Conservation (phyloP, 2,113 vertebrate genomes). For the Tichodroma muraria region DNA sequence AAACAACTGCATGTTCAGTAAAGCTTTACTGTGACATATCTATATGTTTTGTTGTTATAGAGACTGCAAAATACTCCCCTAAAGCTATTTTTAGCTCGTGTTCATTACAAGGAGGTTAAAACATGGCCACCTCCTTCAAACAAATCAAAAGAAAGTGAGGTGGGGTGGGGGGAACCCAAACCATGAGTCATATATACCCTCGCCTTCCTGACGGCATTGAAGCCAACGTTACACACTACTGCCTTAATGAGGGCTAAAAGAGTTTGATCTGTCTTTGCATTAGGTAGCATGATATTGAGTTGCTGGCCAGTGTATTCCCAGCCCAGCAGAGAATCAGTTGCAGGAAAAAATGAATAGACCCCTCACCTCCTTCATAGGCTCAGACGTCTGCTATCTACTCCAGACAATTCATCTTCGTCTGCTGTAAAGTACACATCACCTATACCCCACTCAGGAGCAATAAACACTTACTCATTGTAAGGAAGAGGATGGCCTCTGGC, state of each 20-base stretch:
- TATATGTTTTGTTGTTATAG: background rate
- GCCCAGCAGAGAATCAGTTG: background rate
- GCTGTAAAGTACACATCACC: background rate
- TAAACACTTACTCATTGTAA: slow-evolving; percentile 7
- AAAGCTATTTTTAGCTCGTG: background rate
- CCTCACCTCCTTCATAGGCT: background rate
- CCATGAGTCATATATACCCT: background rate
- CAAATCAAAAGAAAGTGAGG: background rate
- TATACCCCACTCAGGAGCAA: background rate
- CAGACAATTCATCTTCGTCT: background rate
- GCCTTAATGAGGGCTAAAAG: background rate
- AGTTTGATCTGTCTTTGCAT: background rate
- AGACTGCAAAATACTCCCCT: background rate
- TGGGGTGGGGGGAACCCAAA: background rate
- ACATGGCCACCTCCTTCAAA: background rate
- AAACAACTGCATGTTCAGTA: background rate
- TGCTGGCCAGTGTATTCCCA: background rate
- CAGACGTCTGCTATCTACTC: background rate
- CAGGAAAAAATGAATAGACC: background rate
- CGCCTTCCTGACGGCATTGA: background rate
- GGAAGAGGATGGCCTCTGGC: background rate
- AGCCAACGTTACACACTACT: background rate
- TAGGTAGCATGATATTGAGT: background rate
- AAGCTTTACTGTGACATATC: background rate
- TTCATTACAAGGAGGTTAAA: background rate